phyloP scores from a whole-genome alignment of 2,113 vertebrate species.

The Seriola quinqueradiata region DNA sequence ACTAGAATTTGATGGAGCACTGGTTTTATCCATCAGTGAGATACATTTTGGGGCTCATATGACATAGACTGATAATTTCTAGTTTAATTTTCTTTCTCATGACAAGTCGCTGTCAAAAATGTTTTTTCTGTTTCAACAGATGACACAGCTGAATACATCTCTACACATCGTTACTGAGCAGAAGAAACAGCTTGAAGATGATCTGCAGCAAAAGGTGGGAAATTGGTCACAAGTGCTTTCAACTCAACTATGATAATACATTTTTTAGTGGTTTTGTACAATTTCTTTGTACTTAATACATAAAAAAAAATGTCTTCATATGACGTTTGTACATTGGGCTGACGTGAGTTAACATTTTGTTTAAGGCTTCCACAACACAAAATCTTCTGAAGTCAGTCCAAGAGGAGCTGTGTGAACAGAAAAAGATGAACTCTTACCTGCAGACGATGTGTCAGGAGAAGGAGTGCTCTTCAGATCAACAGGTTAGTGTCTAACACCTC shows the following conservation, averaged over 20 bases:
- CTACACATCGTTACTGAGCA: constrained; percentile 12
- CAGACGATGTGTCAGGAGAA: constrained; percentile 6
- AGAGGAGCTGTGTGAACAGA: constrained; percentile 35
- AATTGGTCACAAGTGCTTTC: too few species aligned
- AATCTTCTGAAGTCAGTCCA: constrained; percentile 31
- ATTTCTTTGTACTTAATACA: too few species aligned
- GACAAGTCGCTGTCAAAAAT: background rate
- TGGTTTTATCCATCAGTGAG: too few species aligned
- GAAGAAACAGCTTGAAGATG: constrained; percentile 16
- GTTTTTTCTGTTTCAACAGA: background rate
- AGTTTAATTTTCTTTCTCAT: too few species aligned
- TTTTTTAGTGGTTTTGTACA: too few species aligned
- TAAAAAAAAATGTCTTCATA: background rate
- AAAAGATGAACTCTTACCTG: constrained; percentile 22
- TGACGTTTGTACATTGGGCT: background rate
- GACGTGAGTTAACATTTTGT: background rate
- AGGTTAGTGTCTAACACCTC: constrained; percentile 12
- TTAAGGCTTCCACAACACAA: constrained; percentile 27
- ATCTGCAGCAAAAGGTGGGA: constrained; percentile 25
- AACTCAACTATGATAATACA: too few species aligned
- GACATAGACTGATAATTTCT: background rate
- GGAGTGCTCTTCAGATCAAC: background rate
- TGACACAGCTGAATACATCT: background rate
- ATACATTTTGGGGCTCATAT: too few species aligned
- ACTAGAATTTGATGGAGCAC: too few species aligned